Conservation (phyloP, 2,113 vertebrate species). For the Tragulus kanchil region DNA sequence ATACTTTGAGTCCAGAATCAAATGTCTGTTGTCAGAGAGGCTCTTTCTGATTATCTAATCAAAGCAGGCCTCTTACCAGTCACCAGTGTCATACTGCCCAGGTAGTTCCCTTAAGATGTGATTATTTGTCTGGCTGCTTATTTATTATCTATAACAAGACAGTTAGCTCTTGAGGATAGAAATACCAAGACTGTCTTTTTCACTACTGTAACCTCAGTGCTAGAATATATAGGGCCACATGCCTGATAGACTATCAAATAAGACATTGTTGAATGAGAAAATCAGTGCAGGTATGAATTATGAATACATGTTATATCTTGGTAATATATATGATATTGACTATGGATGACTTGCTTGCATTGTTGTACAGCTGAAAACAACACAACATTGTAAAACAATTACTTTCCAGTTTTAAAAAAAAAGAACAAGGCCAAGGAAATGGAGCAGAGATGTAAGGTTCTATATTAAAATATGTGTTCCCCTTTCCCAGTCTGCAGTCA, state of each 20-base stretch:
- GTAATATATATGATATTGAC: no score
- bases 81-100: neutral
- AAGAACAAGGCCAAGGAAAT: neutral
- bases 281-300: slow-evolving; percentile 4
- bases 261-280: slow-evolving; percentile 42
- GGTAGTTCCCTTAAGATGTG: neutral
- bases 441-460: neutral
- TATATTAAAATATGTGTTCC: neutral
- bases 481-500: neutral
- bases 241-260: neutral
- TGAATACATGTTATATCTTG: neutral
- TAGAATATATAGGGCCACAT: neutral
- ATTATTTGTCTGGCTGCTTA: neutral
- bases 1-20: neutral
- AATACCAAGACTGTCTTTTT: neutral
- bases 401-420: no score
- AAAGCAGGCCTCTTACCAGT: neutral
- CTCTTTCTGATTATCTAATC: neutral
- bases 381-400: no score
- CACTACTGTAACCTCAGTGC: neutral
- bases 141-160: neutral
- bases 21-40: neutral
- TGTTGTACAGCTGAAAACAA: neutral
- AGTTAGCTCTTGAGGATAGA: neutral
- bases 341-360: neutral